A percentile compares a stretch with the other conserved stretches of the same genome.
Evolutionary conservation across 2,888 invertebrate genomes (phyloP).

Genomic region (Trisateles emortualis): DNA sequence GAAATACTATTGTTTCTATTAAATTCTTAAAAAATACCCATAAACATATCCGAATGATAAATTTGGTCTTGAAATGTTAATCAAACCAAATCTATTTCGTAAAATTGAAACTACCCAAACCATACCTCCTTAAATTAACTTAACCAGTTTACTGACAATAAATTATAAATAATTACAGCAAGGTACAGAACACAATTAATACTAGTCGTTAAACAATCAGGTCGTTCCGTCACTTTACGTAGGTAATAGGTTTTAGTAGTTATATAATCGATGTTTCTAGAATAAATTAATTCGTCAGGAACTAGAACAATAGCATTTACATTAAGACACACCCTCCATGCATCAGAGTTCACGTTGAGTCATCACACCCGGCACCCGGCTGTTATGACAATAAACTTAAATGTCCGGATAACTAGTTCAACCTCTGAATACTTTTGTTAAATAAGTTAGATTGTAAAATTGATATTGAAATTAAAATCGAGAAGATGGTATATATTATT

Average conservation of each 20-base stretch:
- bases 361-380: not conserved
- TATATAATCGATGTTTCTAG: constrained; percentile 34
- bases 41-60: too few species aligned
- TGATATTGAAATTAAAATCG: too few species aligned
- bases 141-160: constrained; percentile 12
- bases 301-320: not conserved
- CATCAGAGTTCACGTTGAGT: not conserved
- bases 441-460: too few species aligned
- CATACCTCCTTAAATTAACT: not conserved
- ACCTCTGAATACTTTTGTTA: too few species aligned
- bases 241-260: constrained; percentile 45
- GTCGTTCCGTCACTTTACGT: constrained; percentile 55
- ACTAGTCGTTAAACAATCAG: constrained; percentile 29
- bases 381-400: not conserved
- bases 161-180: not conserved
- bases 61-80: too few species aligned
- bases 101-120: not conserved
- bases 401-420: too few species aligned
- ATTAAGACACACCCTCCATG: not conserved
- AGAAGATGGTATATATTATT: too few species aligned
- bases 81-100: not conserved
- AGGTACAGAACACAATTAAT: constrained; percentile 16
- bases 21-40: too few species aligned
- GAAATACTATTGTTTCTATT: too few species aligned
- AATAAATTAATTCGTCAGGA: constrained; percentile 7